These are phyloP conservation scores for Pediacus dermestoides DNA, from an alignment of 2,888 invertebrate species.

Conservation along the genomic window DNA sequence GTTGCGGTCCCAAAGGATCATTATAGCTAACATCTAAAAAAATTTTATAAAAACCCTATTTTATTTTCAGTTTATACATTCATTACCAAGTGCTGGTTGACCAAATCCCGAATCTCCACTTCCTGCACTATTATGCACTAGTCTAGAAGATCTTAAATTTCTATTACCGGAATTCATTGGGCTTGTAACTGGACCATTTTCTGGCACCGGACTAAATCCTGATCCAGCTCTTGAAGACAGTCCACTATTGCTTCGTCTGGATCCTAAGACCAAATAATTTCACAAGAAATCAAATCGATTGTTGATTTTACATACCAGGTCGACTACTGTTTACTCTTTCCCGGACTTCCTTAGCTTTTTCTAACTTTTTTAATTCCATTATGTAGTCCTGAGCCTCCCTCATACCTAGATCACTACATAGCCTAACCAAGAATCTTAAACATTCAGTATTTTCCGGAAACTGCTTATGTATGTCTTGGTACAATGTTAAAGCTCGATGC, in stretches of 20 bases:
- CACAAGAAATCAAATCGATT: conserved; percentile 6
- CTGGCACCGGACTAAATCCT: conserved; percentile 53
- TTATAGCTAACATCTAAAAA: conserved; percentile 53
- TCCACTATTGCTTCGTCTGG: conserved; percentile 55
- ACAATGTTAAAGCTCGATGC: conserved; percentile 68
- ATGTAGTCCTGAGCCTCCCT: conserved; percentile 84
- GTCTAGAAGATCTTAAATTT: conserved; percentile 36
- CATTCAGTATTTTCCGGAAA: conserved; percentile 97
- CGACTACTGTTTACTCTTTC: conserved; percentile 58
- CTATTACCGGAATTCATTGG: conserved; percentile 38
- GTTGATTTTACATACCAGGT: conserved; percentile 45
- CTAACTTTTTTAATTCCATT: conserved; percentile 72
- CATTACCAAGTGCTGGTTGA: conserved; percentile 29
- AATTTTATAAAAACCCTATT: too few relatives aligned
- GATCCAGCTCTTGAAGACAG: conserved; percentile 56
- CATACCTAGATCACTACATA: conserved; percentile 86
- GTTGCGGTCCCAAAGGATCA: conserved; percentile 58
- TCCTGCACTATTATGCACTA: conserved; percentile 42
- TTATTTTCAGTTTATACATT: background rate
- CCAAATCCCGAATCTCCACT: conserved; percentile 47
- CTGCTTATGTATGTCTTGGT: conserved; percentile 71
- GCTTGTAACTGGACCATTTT: conserved; percentile 39
- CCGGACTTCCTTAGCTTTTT: conserved; percentile 55
- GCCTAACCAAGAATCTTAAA: conserved; percentile 80
- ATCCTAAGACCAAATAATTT: conserved; percentile 41